A percentile compares a stretch with the other conserved stretches of the same genome.
These are phyloP conservation scores for Anthopleura xanthogrammica DNA, from an alignment of 92 coral and sea anemone genomes.

Conservation along the genomic window DNA sequence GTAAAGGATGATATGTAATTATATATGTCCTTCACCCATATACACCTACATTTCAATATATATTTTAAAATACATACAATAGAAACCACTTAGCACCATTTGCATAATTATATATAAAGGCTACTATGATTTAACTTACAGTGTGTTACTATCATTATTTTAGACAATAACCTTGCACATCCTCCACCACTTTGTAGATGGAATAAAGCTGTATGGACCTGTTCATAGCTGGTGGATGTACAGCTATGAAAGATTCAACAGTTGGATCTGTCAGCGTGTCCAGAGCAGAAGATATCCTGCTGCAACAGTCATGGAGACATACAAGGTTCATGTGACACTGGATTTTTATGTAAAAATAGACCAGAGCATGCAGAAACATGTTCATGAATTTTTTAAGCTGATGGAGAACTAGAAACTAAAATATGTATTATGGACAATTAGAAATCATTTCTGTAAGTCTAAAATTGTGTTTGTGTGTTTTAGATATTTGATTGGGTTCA, in stretches of 20 bases:
- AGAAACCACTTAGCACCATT: too few species aligned
- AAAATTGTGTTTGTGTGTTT: background rate
- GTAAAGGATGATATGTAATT: background rate
- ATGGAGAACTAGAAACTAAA: background rate
- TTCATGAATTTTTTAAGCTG: background rate
- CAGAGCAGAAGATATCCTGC: too few species aligned
- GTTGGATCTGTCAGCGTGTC: conserved; percentile 18
- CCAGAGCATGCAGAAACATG: too few species aligned
- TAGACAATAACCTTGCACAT: conserved; percentile 22
- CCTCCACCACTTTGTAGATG: conserved; percentile 19
- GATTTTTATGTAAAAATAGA: background rate
- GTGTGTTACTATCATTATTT: background rate
- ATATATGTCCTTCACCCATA: too few species aligned
- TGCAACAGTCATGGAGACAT: too few species aligned
- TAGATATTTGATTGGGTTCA: conserved; percentile 41
- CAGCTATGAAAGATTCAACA: conserved; percentile 30
- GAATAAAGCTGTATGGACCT: conserved; percentile 21
- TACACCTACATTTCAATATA: too few species aligned
- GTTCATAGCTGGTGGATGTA: conserved; percentile 36
- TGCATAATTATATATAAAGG: background rate
- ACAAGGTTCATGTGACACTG: too few species aligned
- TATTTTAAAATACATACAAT: too few species aligned
- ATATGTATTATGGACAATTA: background rate
- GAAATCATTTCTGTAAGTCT: background rate
- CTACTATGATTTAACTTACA: background rate